A percentile compares a stretch with the other conserved stretches of the same genome.
These are phyloP conservation scores for Harpagoxenus sublaevis DNA, from an alignment of 2,888 invertebrate genomes.

Conservation along the genomic window DNA sequence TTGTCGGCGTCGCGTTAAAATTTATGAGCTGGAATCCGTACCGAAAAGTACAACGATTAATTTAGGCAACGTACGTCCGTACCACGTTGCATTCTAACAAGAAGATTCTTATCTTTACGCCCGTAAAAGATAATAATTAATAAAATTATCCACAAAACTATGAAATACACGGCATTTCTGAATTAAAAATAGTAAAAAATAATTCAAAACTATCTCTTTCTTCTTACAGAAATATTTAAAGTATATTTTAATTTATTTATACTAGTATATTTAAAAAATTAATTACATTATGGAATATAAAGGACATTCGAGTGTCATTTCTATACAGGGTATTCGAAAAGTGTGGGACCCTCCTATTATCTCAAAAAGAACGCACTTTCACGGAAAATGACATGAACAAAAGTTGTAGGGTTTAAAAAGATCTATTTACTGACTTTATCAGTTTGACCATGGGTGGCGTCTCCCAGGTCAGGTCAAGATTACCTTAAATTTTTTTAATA, in stretches of 20 bases:
- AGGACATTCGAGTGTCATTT: background rate
- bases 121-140: conserved; percentile 10
- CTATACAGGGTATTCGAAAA: background rate
- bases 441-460: too few relatives aligned
- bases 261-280: background rate
- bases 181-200: background rate
- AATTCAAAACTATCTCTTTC: background rate
- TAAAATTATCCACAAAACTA: background rate
- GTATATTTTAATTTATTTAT: background rate
- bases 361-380: too few relatives aligned
- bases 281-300: background rate
- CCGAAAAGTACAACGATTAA: conserved; percentile 45
- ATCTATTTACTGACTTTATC: too few relatives aligned
- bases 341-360: too few relatives aligned
- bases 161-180: too few relatives aligned
- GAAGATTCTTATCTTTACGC: conserved; percentile 8
- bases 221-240: background rate
- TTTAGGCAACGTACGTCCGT: conserved; percentile 17
- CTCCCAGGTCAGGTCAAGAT: too few relatives aligned
- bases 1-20: conserved; percentile 50
- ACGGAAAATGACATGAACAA: too few relatives aligned
- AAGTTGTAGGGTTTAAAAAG: too few relatives aligned
- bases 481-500: too few relatives aligned
- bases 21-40: conserved; percentile 43
- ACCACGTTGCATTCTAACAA: conserved; percentile 30